A percentile compares a stretch with the other conserved stretches of the same genome.
Evolutionary conservation across 2,797 vertebrate genomes (phyloP).

Genomic region (Pangasius mekongensis): DNA sequence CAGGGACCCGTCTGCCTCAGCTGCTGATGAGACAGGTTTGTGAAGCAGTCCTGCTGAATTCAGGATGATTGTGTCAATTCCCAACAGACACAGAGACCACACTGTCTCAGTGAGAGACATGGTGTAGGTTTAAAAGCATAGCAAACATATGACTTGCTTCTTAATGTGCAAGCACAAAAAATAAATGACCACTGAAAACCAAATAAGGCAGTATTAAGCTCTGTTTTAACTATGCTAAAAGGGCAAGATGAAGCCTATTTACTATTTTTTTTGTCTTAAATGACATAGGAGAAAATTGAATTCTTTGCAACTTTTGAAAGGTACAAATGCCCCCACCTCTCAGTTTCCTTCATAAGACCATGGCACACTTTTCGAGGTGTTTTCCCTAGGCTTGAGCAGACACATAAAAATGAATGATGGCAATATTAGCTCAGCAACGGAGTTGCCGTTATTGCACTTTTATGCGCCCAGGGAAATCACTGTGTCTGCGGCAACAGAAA

Average conservation of each 20-base stretch:
- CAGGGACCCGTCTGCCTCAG: neutral
- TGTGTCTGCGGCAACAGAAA: constrained; percentile 81
- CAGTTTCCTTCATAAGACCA: constrained; percentile 60
- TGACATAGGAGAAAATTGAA: constrained; percentile 63
- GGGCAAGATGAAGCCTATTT: neutral
- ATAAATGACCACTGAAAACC: neutral
- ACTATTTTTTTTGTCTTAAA: neutral
- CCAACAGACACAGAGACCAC: constrained; percentile 12
- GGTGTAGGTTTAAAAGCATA: neutral
- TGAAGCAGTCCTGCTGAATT: constrained; percentile 35
- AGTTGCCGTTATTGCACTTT: constrained; percentile 88
- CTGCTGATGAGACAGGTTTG: constrained; percentile 44
- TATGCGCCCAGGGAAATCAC: constrained; percentile 94
- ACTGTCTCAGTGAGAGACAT: neutral
- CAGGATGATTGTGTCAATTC: constrained; percentile 38
- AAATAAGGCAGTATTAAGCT: constrained; percentile 7
- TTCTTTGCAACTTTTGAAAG: constrained; percentile 66
- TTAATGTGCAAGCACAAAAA: constrained; percentile 2
- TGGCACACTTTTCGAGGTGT: constrained; percentile 62
- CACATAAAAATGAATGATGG: constrained; percentile 74
- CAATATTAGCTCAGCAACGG: constrained; percentile 82
- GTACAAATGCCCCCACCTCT: constrained; percentile 65
- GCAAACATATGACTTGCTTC: constrained; percentile 2
- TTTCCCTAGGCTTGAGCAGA: constrained; percentile 70
- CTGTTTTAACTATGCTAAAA: neutral